Base-by-base conservation (phyloP, 2,888 invertebrate genomes). In the Galerucella pusilla region DNA sequence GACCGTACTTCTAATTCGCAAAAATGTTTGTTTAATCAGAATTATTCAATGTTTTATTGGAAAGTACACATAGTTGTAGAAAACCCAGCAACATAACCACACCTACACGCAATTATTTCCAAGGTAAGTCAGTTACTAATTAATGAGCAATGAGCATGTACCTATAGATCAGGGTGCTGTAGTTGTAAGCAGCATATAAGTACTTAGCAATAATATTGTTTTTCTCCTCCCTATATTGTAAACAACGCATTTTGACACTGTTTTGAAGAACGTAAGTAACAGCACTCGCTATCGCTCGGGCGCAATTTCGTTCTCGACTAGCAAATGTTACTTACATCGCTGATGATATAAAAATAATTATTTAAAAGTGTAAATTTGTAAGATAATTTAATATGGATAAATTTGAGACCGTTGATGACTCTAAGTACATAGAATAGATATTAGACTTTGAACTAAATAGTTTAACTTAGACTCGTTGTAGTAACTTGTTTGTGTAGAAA, bases 71-170 rank as follows among this genome's bases (percentile, higher is more conserved):
- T 25, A 61, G 52, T 69, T 70, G 45, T 64, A 42, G 35, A 63
- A 35, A 64, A 59, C 35, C 28, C 11, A 54, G 1, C 46, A 49
- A 10, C 68, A 49, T 35, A 54, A 72, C 60, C 16, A 46, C 72
- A 72, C 72, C 66, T 67, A 72, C 72, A 72, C 72, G 12, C 12
- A 64, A 28, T 28, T 66, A 66, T 49, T n/a, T 59, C 25, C 28
- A 52, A 72, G 72, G 72, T 72, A 72, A 72, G 72, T 25, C 54
- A 65, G 25, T 60, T 25, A 65, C 12, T 71, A 20, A 59, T 12
- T 57, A 57, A 57, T 20, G 52, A 52, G 52, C n/a, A 52, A 52
- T 14, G 35, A 57, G 68, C 65, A 63, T 73, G 71, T 35, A 20
- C 20, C 20, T 20, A 12, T 42, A 16, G 16, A 57, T 57, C 57